Evolutionary conservation across 2,888 invertebrate genomes (phyloP).

Genomic region (Melipona bicolor): DNA sequence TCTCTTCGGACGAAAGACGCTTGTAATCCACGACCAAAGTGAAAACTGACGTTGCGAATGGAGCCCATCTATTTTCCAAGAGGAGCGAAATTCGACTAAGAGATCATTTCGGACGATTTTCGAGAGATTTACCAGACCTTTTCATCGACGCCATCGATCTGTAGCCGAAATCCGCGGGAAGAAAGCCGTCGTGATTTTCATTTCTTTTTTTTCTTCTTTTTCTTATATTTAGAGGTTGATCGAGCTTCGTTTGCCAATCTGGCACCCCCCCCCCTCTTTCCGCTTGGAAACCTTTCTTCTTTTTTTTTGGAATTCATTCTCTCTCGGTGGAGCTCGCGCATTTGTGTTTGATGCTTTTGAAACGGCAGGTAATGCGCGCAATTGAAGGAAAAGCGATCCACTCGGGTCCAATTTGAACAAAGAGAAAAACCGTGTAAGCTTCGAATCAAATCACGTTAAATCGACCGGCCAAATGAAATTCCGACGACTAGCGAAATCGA

Average conservation of each 20-base stretch:
- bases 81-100: conserved; percentile 59
- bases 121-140: conserved; percentile 48
- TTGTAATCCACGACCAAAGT: conserved; percentile 72
- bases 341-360: not conserved
- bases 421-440: conserved; percentile 34
- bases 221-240: not conserved
- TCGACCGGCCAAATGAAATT: conserved; percentile 34
- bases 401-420: conserved; percentile 15
- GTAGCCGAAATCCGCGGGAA: conserved; percentile 36
- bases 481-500: conserved; percentile 11
- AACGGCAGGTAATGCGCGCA: not conserved
- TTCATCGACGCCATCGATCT: conserved; percentile 47
- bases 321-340: not conserved
- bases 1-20: conserved; percentile 49
- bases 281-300: not conserved
- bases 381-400: not conserved
- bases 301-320: not conserved
- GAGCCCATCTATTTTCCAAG: conserved; percentile 53
- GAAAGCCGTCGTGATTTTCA: too few relatives aligned
- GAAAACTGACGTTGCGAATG: conserved; percentile 72
- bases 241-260: not conserved
- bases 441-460: conserved; percentile 14
- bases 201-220: too few relatives aligned
- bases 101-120: conserved; percentile 45
- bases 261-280: too few relatives aligned